Base-by-base conservation (phyloP, 1,140 invertebrate genomes). In the Papilio polytes region DNA sequence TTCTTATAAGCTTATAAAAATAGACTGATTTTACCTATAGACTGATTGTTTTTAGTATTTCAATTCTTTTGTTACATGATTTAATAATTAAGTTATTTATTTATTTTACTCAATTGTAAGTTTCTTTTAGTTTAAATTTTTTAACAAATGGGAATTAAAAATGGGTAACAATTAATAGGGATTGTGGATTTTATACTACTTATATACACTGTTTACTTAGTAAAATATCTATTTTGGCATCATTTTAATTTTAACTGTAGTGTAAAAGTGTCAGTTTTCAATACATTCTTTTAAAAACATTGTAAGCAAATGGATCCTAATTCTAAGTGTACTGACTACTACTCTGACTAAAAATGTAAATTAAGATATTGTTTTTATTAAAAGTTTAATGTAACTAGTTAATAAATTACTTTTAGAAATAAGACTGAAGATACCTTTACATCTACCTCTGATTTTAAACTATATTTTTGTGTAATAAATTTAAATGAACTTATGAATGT, bases 1-100 rank as follows among this genome's bases (percentile, higher is more conserved):
- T 66, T 78, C 77, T 22, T 36, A 56, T 51, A 78, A 78, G 36
- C 6, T 22, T 78, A 63, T 7, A 9, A 78, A 78, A 63, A 78
- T 78, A 76, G 77, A 78, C 77, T 78, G 77, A 78, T 78, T 66
- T 41, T 78, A 78, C 31, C 22, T 63, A 66, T 66, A 36, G 77
- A 78, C 77, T 78, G 77, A 78, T 66, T 66, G 46, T 46, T 63
- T 66, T 1, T 59, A 15, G 26, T 70, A 26, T 31, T 63, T 63
- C 15, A 7, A 70, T 70, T 70, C 59, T 31, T 31, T 59, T 70
- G 22, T 70, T 70, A 70, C 12, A 26, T 70, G 12, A 70, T 70
- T 70, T 31, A 70, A 13, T 15, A 70, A 36, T 31, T 70, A 70
- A 70, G 12, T 36, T 31, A 15, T 31, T 31, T 66, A 66, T 66